Conservation (phyloP, 1,140 invertebrate species). For the Trachymyrmex cornetzi region DNA sequence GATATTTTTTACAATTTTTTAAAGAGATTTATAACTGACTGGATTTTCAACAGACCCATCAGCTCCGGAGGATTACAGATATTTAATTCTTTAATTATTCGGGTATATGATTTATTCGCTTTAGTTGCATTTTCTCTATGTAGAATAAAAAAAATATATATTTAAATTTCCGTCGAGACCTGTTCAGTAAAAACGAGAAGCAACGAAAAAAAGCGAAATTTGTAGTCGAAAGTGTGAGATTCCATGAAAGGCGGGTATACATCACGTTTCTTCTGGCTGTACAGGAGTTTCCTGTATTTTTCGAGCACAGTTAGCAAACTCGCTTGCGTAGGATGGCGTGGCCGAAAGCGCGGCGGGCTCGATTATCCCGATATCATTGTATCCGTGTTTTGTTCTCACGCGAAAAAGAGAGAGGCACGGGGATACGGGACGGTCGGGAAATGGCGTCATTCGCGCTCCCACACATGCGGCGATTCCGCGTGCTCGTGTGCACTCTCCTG, state of each 20-base stretch:
- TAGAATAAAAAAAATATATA: neutral
- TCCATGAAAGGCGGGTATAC: neutral
- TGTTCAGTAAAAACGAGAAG: neutral
- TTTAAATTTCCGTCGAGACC: neutral
- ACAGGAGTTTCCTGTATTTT: constrained; percentile 27
- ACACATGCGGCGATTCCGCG: constrained; percentile 11
- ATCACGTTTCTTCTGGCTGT: neutral
- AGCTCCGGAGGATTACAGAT: neutral
- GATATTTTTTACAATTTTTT: too few species aligned
- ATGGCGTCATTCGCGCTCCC: constrained; percentile 66
- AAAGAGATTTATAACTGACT: too few species aligned
- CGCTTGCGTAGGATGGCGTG: constrained; percentile 51
- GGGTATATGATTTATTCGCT: neutral
- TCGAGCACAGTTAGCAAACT: constrained; percentile 45
- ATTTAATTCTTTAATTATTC: constrained; percentile 14
- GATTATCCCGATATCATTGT: constrained; percentile 72
- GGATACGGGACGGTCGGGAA: constrained; percentile 9
- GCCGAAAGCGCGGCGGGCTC: constrained; percentile 63
- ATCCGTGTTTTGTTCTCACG: constrained; percentile 69
- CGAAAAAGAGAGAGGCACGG: constrained; percentile 56
- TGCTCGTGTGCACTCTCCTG: neutral
- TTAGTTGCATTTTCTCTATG: neutral
- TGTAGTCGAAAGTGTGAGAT: constrained; percentile 3
- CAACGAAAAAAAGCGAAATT: neutral
- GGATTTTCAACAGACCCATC: too few species aligned